Evolutionary conservation across 2,113 vertebrate genomes (phyloP).

Genomic region (Strix aluco): DNA sequence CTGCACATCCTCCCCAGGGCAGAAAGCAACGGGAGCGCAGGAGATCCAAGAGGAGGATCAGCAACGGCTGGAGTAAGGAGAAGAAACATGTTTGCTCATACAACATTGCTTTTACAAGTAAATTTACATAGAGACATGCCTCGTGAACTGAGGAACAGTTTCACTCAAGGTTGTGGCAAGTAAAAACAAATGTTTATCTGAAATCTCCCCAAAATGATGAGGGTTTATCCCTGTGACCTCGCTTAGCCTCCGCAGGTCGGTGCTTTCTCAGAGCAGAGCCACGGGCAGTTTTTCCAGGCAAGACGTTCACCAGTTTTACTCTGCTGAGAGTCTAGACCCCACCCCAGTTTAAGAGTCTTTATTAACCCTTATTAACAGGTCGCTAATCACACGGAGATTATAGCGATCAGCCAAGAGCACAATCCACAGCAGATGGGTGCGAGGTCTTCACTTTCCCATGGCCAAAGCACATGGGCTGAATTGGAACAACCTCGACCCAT

Average conservation of each 20-base stretch:
- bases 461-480: accelerated
- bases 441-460: neutral
- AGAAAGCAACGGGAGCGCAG: accelerated
- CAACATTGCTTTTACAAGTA: accelerated
- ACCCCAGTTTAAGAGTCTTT: neutral
- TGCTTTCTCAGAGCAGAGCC: neutral
- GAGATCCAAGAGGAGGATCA: neutral
- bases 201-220: neutral
- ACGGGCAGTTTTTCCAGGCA: accelerated
- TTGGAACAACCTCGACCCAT: neutral
- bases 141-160: neutral
- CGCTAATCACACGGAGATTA: neutral
- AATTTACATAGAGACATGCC: neutral
- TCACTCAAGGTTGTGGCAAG: accelerated
- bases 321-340: too few relatives aligned
- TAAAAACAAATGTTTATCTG: neutral
- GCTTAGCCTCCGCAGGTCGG: neutral
- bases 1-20: accelerated
- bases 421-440: accelerated
- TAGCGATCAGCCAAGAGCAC: neutral
- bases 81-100: accelerated
- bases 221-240: neutral
- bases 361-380: neutral
- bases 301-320: neutral
- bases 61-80: accelerated